Evolutionary conservation across 2,113 vertebrate genomes (phyloP).

Genomic region (Thymallus thymallus): DNA sequence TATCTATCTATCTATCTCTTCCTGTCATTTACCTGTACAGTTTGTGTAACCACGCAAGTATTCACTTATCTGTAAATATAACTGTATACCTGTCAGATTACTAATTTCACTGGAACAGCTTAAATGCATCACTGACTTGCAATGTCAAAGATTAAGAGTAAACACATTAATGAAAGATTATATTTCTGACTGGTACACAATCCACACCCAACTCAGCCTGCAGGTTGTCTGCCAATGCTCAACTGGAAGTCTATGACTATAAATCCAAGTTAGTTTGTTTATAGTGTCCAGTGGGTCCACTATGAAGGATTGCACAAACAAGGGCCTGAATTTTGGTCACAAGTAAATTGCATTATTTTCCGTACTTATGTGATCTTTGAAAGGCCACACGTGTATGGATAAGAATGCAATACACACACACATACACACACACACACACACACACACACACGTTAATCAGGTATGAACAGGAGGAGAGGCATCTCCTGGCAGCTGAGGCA

Average conservation of each 20-base stretch:
- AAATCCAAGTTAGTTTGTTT: not conserved
- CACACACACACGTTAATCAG: not conserved
- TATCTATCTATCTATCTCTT: too few relatives aligned
- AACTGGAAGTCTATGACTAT: not conserved
- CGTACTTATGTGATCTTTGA: too few relatives aligned
- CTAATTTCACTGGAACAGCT: not conserved
- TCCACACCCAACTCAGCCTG: not conserved
- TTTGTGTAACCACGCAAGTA: too few relatives aligned
- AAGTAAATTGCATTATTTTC: too few relatives aligned
- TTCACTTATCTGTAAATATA: too few relatives aligned
- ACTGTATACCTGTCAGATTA: not conserved
- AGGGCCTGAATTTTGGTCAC: too few relatives aligned
- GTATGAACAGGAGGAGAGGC: not conserved
- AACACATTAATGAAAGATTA: not conserved
- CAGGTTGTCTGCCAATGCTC: not conserved
- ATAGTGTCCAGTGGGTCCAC: too few relatives aligned
- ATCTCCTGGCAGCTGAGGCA: not conserved
- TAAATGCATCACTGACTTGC: not conserved
- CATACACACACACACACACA: too few relatives aligned
- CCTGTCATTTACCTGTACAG: too few relatives aligned
- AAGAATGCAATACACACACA: not conserved
- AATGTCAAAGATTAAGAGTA: not conserved
- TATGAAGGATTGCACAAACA: not conserved
- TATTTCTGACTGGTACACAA: not conserved
- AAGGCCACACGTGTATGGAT: not conserved